Conservation (phyloP, 1,140 invertebrate genomes). For the Hermatobates lingyangjiaoensis region DNA sequence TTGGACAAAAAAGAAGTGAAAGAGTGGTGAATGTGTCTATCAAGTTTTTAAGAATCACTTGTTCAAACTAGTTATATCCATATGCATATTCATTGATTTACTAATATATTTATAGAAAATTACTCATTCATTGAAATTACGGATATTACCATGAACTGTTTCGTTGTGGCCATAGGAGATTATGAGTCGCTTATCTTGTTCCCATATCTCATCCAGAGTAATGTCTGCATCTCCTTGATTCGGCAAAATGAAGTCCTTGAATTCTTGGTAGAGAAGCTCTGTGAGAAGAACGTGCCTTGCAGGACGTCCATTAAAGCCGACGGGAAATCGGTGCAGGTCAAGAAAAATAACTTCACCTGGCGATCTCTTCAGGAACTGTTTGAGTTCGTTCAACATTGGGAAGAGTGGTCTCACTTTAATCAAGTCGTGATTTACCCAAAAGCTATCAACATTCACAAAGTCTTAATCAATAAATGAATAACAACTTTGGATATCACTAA, state of each 20-base stretch:
- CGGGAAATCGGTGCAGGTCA: conserved; percentile 45
- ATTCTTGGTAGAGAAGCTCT: conserved; percentile 35
- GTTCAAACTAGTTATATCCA: too few species aligned
- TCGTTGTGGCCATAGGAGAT: conserved; percentile 40
- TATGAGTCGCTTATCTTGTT: conserved; percentile 35
- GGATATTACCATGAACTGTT: neutral
- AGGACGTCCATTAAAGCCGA: conserved; percentile 37
- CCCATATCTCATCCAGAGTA: conserved; percentile 40
- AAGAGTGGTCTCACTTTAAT: conserved; percentile 40
- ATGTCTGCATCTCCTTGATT: conserved; percentile 25
- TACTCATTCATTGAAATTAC: too few species aligned
- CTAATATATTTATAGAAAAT: too few species aligned
- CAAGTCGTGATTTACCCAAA: conserved; percentile 51
- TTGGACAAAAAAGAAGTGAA: too few species aligned
- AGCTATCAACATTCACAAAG: conserved; percentile 30
- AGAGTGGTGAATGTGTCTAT: too few species aligned
- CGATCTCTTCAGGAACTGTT: conserved; percentile 36
- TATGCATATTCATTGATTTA: too few species aligned
- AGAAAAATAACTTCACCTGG: conserved; percentile 44
- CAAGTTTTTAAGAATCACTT: too few species aligned
- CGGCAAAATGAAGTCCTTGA: conserved; percentile 33
- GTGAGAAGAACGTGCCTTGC: conserved; percentile 32
- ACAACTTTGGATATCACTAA: too few species aligned
- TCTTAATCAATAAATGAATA: too few species aligned
- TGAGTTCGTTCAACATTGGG: conserved; percentile 37